phyloP scores from a whole-genome alignment of 2,888 invertebrate genomes.

The Altica lythri region DNA sequence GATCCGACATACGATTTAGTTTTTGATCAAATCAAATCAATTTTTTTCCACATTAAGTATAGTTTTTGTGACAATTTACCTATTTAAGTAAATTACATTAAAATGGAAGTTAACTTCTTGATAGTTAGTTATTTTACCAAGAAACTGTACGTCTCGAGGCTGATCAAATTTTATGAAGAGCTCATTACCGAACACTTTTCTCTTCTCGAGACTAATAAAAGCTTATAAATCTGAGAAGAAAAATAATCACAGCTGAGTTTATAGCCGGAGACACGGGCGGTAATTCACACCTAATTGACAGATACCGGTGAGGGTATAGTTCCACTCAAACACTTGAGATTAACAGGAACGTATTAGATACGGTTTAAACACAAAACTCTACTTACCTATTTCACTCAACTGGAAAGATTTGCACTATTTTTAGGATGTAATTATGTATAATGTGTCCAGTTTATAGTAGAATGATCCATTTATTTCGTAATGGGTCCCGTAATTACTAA shows the following conservation, averaged over 20 bases:
- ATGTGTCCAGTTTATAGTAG: conserved; percentile 7
- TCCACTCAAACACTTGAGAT: conserved; percentile 42
- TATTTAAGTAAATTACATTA: too few relatives aligned
- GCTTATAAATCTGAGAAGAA: conserved; percentile 41
- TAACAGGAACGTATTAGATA: conserved; percentile 28
- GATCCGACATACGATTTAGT: too few relatives aligned
- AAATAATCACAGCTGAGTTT: conserved; percentile 44
- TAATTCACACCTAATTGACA: conserved; percentile 58
- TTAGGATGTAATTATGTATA: conserved; percentile 15
- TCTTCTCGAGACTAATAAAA: conserved; percentile 34
- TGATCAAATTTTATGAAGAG: conserved; percentile 28
- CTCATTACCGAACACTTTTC: conserved; percentile 33
- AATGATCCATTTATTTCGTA: conserved; percentile 10
- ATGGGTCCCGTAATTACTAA: conserved; percentile 26
- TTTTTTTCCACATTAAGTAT: too few relatives aligned
- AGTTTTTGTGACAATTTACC: too few relatives aligned
- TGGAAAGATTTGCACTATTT: conserved; percentile 15
- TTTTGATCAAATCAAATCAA: too few relatives aligned
- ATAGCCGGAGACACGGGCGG: conserved; percentile 44
- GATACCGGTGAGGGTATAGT: conserved; percentile 55
- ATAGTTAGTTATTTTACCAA: too few relatives aligned
- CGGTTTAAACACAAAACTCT: conserved; percentile 11
- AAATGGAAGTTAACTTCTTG: too few relatives aligned
- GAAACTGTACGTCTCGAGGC: too few relatives aligned
- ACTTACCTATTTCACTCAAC: conserved; percentile 17